Percentiles rank a stretch among this genome's conserved stretches.
phyloP scores from a whole-genome alignment of 2,113 vertebrate species.

The Malurus alboscapulatus region DNA sequence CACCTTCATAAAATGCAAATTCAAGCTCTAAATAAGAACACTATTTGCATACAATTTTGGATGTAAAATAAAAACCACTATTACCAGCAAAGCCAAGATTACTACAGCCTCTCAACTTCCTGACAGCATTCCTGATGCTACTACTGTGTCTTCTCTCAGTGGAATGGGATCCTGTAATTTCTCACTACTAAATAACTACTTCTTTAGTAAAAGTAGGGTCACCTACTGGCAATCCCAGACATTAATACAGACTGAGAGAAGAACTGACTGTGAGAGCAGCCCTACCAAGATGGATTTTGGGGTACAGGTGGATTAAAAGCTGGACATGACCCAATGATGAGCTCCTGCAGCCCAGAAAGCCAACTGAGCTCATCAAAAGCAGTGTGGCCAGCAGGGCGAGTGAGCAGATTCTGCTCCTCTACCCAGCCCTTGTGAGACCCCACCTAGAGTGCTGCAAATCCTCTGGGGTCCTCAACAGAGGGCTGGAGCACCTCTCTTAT shows the following conservation, averaged over 20 bases:
- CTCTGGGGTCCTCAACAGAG: background rate
- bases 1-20: background rate
- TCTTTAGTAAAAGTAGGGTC: background rate
- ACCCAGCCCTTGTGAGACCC: fast-evolving
- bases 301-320: background rate
- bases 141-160: background rate
- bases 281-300: background rate
- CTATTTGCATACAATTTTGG: background rate
- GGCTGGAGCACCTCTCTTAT: background rate
- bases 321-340: background rate
- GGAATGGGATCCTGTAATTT: background rate
- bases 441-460: background rate
- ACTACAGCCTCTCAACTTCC: background rate
- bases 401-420: background rate
- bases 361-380: background rate
- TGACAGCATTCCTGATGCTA: background rate
- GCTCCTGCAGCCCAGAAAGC: background rate
- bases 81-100: background rate
- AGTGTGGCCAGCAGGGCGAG: fast-evolving
- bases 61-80: background rate
- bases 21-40: background rate
- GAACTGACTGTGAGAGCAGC: background rate
- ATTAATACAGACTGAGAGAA: background rate
- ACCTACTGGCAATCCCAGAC: background rate
- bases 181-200: background rate